Base-by-base conservation (phyloP, 2,113 vertebrate genomes). In the Aviceda subcristata region DNA sequence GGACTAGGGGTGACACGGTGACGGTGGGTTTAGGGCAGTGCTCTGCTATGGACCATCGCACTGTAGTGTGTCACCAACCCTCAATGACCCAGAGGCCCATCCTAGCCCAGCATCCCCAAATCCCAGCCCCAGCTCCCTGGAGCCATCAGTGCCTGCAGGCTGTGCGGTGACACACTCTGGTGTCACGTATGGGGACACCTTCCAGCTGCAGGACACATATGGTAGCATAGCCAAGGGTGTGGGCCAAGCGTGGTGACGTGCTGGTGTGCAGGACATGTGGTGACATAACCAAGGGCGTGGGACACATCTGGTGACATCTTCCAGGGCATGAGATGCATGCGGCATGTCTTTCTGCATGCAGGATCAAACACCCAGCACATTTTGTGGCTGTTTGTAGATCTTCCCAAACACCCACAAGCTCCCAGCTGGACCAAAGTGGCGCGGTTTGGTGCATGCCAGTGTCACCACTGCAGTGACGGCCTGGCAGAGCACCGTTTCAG, bases 351-450 rank as follows among this genome's bases (percentile, higher is more conserved):
- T 26, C 53, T 30, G 10, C 17, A 0, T 20, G 17, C 20, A 10
- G 56, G 30, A 13, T 18, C 39, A 21, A 53, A 30, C 32, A 12
- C 41, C 7, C 3, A 0, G 6, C 4, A 6, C 0, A 14, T 46
- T 43, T 7, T 11, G 36, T 36, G 60, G 20, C 15, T 10, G 22
- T 34, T 34, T 4, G 27, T 1, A 15, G 27, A 24, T 53, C 13
- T 51, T 53, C 48, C 12, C 53, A 73, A 56, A 22, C 24, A 62
- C 39, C 17, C 32, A 11, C 39, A 38, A 15, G 15, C 36, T 68
- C 46, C 73, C 0, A 0, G 21, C 22, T 19, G 69, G 45, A 27
- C 15, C 1, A 3, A 14, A 64, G 77, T 1, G 2, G 23, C 3
- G 1, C 0, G 1, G 4, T 67, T 79, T 30, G 48, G 16, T 22